A percentile compares a stretch with the other conserved stretches of the same genome.
These are phyloP conservation scores for Argynnis bischoffii DNA, from an alignment of 2,888 invertebrate genomes.

Conservation along the genomic window DNA sequence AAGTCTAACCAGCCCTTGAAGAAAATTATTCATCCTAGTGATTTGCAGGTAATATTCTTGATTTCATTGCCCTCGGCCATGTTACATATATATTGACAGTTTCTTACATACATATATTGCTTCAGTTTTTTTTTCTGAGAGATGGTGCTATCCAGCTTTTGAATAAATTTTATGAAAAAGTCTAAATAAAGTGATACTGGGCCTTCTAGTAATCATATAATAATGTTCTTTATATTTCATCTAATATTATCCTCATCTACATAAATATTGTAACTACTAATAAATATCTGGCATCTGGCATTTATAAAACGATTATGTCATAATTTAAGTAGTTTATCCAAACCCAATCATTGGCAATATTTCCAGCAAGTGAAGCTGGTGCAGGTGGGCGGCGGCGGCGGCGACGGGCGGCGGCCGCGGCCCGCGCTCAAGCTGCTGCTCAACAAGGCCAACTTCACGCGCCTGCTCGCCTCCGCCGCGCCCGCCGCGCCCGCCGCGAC, in stretches of 20 bases:
- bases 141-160: background rate
- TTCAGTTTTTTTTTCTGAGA: too few relatives aligned
- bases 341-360: too few relatives aligned
- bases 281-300: constrained; percentile 14
- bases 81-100: too few relatives aligned
- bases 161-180: too few relatives aligned
- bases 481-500: background rate
- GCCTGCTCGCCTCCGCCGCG: constrained; percentile 52
- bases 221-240: too few relatives aligned
- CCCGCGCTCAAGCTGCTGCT: constrained; percentile 75
- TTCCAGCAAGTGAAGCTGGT: constrained; percentile 57
- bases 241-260: too few relatives aligned
- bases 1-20: constrained; percentile 29
- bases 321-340: too few relatives aligned
- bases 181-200: too few relatives aligned
- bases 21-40: constrained; percentile 28
- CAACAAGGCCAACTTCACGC: constrained; percentile 64
- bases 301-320: too few relatives aligned
- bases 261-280: background rate
- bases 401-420: constrained; percentile 24
- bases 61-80: too few relatives aligned
- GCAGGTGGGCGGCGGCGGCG: constrained; percentile 43
- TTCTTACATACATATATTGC: too few relatives aligned
- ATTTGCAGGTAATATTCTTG: constrained; percentile 26
- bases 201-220: too few relatives aligned